phyloP scores from a whole-genome alignment of 2,113 vertebrate genomes.

The Amphilophus citrinellus region DNA sequence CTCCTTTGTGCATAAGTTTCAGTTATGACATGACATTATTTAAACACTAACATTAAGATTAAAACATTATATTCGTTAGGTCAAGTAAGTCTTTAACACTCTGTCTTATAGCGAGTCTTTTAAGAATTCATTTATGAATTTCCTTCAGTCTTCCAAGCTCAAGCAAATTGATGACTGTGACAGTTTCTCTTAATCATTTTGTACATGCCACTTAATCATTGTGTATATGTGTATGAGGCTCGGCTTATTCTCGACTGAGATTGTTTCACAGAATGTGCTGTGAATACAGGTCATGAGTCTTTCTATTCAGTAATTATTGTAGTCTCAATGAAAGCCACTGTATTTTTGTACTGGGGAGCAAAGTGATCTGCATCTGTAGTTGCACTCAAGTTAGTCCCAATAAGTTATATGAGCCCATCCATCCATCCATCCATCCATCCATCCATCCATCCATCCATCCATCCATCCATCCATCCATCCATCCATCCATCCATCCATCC shows the following conservation, averaged over 20 bases:
- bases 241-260: background rate
- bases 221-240: background rate
- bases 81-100: background rate
- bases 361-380: background rate
- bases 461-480: no score
- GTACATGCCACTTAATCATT: background rate
- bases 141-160: background rate
- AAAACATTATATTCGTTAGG: background rate
- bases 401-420: no score
- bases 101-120: background rate
- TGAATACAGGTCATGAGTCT: background rate
- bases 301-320: background rate
- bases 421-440: no score
- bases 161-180: background rate
- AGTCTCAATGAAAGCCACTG: background rate
- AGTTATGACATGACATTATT: background rate
- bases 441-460: no score
- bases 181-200: background rate
- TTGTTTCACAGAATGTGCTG: background rate
- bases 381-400: background rate
- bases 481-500: no score
- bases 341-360: background rate
- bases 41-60: slow-evolving; percentile 15
- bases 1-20: background rate
- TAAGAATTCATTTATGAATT: background rate